Evolutionary conservation across 1,140 invertebrate species (phyloP), one percentile per base, ranked within the genome.

Genomic region (Rhysida immarginata): DNA sequence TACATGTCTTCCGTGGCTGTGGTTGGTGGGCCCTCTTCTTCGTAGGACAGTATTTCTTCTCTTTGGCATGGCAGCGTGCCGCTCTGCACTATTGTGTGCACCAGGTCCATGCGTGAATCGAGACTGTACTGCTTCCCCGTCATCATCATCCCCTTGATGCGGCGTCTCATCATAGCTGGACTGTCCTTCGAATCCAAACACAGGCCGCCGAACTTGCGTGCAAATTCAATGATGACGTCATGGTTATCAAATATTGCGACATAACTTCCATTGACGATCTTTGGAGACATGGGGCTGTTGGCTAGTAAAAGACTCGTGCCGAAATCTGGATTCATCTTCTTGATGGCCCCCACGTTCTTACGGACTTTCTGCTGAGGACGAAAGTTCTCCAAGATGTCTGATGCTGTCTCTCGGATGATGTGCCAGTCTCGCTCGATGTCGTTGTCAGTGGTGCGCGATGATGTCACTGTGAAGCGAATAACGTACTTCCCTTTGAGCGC

Each of bases 211-310:
- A 84, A 80, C n/a, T 79, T 81, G 51, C 70, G 66, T 35, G 82
- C 81, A 68, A 83, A 87, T 58, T 85, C 85, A 21, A 81, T 80
- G 49, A 92, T 75, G 16, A 88, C 77, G 62, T 90, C 85, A 53
- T 81, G 83, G 27, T 85, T 85, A 65, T 97, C 92, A 64, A 93
- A 92, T 57, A 97, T 85, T 5, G 92, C 93, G 0, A 87, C 92
- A 71, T 94, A 96, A 60, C 88, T 95, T 0, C 90, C 94, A 64
- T 96, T 96, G 5, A 96, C 88, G 20, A 98, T 87, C 74, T 96
- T 96, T 0, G 94, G 93, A 24, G 91, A 95, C 82, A 95, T 91
- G 1, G 93, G 93, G 23, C 87, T 89, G 69, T 96, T 96, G 60
- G 72, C 73, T 11, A 94, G 83, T 24, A 98, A 71, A 18, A 98